A percentile compares a stretch with the other conserved stretches of the same genome.
These are phyloP conservation scores for Gymnogyps californianus DNA, from an alignment of 2,113 vertebrate species.

Conservation along the genomic window DNA sequence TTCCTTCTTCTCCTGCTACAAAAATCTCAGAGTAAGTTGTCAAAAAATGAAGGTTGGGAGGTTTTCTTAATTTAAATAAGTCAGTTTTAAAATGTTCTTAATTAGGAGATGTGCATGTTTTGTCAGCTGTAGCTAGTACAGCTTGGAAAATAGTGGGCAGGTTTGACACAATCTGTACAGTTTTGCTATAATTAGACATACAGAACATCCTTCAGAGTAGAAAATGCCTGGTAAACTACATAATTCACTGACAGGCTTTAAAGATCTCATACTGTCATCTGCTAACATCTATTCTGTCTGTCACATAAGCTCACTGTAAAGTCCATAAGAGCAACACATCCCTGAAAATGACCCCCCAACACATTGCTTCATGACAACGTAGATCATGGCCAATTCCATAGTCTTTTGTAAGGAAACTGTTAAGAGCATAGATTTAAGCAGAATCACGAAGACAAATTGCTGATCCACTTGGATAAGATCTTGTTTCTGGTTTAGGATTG, in stretches of 20 bases:
- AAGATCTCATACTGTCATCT: not conserved
- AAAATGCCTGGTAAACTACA: not conserved
- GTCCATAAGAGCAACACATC: not conserved
- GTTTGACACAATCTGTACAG: conserved; percentile 1
- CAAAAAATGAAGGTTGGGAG: not conserved
- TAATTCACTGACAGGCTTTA: not conserved
- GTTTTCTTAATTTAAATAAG: not conserved
- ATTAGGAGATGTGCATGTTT: conserved; percentile 6
- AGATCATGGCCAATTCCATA: not conserved
- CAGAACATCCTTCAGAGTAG: not conserved
- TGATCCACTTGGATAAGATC: not conserved
- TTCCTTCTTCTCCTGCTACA: not conserved
- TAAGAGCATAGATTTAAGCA: not conserved
- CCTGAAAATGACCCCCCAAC: not conserved
- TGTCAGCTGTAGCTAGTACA: not conserved
- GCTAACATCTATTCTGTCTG: not conserved
- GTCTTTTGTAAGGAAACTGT: not conserved
- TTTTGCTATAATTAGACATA: conserved; percentile 19
- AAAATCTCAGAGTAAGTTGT: not conserved
- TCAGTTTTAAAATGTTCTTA: not conserved
- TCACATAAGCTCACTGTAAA: not conserved
- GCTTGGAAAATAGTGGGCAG: not conserved
- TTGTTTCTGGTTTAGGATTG: not conserved
- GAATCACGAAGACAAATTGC: not conserved
- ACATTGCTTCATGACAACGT: not conserved